Conservation (phyloP, 2,888 invertebrate genomes). For the Cerastis leucographa region DNA sequence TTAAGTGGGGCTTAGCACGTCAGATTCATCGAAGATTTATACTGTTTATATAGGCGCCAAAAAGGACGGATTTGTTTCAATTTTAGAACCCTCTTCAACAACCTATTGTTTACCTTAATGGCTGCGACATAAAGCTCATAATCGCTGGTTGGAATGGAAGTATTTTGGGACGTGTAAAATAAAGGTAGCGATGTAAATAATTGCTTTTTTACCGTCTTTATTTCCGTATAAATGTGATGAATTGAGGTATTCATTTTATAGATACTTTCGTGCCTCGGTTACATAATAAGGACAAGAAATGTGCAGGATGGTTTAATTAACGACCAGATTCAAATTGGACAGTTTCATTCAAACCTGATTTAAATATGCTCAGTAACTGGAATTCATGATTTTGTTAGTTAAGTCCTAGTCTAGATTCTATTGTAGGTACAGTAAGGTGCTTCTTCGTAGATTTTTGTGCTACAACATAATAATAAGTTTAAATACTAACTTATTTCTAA, state of each 20-base stretch:
- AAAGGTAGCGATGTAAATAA: conserved; percentile 53
- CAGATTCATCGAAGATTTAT: conserved; percentile 65
- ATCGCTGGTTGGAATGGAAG: conserved; percentile 14
- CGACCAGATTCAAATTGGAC: neutral
- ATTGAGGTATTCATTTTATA: conserved; percentile 46
- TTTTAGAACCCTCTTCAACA: conserved; percentile 59
- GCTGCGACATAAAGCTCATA: conserved; percentile 36
- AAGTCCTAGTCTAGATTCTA: neutral
- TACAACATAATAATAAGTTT: neutral
- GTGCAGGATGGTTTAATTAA: neutral
- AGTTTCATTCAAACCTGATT: neutral
- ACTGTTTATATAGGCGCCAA: conserved; percentile 51
- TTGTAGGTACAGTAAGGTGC: neutral
- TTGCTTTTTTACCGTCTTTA: conserved; percentile 51
- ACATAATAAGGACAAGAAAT: neutral
- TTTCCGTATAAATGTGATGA: conserved; percentile 55
- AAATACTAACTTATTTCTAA: neutral
- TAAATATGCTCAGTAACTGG: neutral
- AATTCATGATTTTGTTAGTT: neutral
- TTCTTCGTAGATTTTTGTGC: neutral
- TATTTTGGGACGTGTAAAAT: conserved; percentile 54
- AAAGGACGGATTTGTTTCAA: conserved; percentile 64
- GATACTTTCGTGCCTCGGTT: neutral
- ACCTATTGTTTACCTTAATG: conserved; percentile 50
- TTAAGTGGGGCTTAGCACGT: conserved; percentile 67